These are phyloP conservation scores for Oncorhynchus masou DNA, from an alignment of 2,113 vertebrate species.

Conservation along the genomic window DNA sequence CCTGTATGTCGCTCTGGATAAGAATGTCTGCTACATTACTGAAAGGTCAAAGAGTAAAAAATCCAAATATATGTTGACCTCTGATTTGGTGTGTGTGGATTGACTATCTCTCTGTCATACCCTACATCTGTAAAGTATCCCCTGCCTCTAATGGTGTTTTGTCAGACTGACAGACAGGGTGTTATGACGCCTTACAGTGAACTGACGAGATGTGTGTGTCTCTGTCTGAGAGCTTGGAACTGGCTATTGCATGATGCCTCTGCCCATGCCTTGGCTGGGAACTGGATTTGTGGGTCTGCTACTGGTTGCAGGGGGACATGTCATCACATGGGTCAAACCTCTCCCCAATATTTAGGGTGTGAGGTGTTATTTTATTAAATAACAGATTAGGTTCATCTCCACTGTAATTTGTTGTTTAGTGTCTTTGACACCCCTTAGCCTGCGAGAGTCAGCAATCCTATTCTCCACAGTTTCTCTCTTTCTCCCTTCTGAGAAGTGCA, in stretches of 20 bases:
- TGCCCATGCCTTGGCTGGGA: constrained; percentile 7
- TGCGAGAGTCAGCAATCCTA: neutral
- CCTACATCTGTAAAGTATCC: too few relatives aligned
- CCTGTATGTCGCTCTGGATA: too few relatives aligned
- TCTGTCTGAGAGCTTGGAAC: neutral
- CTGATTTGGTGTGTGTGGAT: neutral
- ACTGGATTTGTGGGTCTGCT: constrained; percentile 8
- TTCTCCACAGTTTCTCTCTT: neutral
- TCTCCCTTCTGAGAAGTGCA: neutral
- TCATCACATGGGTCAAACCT: too few relatives aligned
- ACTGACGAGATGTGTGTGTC: neutral
- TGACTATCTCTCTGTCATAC: neutral
- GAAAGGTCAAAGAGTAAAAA: too few relatives aligned
- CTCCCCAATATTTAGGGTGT: too few relatives aligned
- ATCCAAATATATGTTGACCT: neutral
- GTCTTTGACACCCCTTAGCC: constrained; percentile 23
- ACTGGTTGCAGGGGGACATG: constrained; percentile 37
- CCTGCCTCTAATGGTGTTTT: too few relatives aligned
- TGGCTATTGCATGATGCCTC: constrained; percentile 6
- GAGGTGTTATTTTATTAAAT: too few relatives aligned
- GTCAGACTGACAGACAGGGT: neutral
- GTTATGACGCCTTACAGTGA: neutral
- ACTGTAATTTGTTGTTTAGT: constrained; percentile 61
- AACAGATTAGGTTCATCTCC: too few relatives aligned
- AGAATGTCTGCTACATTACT: too few relatives aligned